These are phyloP conservation scores for Hormaphis cornu DNA, from an alignment of 1,140 invertebrate species.

Conservation along the genomic window DNA sequence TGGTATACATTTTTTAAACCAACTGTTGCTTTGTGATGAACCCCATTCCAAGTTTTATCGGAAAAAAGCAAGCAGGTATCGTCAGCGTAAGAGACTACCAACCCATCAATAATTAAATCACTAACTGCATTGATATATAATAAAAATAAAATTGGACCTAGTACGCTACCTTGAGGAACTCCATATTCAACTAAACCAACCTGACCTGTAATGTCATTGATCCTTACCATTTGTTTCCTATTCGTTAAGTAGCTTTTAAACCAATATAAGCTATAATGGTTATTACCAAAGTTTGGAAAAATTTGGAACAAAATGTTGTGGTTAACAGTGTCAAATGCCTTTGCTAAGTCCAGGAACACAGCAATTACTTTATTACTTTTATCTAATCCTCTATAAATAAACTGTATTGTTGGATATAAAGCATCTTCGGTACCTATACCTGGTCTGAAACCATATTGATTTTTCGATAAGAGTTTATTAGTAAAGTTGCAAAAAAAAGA, in stretches of 20 bases:
- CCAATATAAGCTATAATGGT: background rate
- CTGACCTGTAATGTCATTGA: background rate
- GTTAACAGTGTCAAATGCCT: constrained; percentile 33
- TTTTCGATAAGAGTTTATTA: background rate
- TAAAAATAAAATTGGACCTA: background rate
- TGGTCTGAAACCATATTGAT: constrained; percentile 20
- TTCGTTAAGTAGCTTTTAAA: constrained; percentile 7
- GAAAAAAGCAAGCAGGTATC: no score
- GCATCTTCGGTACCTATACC: constrained; percentile 14
- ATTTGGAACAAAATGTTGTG: constrained; percentile 29
- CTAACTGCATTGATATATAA: background rate
- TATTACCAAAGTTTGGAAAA: background rate
- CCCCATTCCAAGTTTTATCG: background rate
- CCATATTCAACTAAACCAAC: no score
- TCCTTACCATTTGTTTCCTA: constrained; percentile 12
- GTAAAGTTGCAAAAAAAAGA: no score
- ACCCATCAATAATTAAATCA: background rate
- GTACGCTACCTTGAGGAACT: no score
- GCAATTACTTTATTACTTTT: background rate
- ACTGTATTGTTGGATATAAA: background rate
- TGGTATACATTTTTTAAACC: no score
- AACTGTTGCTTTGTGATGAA: no score
- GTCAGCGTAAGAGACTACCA: no score
- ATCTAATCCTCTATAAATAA: background rate
- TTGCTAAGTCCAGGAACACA: constrained; percentile 23